phyloP scores from a whole-genome alignment of 2,113 vertebrate genomes.

The Macaca mulatta region DNA sequence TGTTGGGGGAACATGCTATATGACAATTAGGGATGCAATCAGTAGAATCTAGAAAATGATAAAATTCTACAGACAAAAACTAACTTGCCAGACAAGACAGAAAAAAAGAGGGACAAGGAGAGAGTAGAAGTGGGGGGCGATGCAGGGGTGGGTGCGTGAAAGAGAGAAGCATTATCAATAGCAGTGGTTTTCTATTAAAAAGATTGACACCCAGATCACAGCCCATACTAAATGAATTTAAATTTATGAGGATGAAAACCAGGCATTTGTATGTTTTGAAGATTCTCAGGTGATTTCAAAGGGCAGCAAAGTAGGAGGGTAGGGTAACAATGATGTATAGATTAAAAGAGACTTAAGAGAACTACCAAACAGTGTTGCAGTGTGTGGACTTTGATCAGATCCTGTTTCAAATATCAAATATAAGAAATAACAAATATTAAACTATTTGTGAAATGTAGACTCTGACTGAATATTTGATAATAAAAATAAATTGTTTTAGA shows the following conservation, averaged over 20 bases:
- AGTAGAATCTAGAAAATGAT: neutral
- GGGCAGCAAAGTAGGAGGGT: neutral
- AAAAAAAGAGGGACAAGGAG: too few relatives aligned
- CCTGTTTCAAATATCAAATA: neutral
- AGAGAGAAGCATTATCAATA: neutral
- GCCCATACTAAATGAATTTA: neutral
- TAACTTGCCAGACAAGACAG: neutral
- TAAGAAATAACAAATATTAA: neutral
- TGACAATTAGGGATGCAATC: neutral
- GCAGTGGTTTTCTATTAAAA: neutral
- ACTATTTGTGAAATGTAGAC: neutral
- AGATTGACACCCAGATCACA: neutral
- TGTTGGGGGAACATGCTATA: neutral
- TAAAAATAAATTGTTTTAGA: neutral
- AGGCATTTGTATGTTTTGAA: neutral
- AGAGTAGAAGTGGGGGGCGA: neutral
- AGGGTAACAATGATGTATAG: neutral
- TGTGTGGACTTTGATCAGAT: neutral
- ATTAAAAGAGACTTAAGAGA: neutral
- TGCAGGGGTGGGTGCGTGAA: rapidly evolving
- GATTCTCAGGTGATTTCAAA: neutral
- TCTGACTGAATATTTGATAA: neutral
- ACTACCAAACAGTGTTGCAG: neutral
- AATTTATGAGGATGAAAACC: neutral
- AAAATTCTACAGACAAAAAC: neutral